Evolutionary conservation across 2,113 vertebrate genomes (phyloP), one percentile per base, ranked within the genome.

Genomic region (Gnathonemus longibarbis): DNA sequence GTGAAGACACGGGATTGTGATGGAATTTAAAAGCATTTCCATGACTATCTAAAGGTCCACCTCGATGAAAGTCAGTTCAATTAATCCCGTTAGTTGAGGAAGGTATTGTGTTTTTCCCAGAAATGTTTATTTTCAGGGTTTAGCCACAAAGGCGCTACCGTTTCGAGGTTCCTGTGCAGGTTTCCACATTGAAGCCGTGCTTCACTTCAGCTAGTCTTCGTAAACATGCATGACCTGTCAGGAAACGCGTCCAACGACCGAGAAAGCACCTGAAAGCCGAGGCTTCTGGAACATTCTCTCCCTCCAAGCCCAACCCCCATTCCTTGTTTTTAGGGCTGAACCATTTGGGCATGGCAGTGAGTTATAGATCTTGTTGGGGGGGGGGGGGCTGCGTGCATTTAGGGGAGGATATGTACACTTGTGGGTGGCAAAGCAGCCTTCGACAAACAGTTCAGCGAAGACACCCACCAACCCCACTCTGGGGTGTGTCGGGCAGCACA

Each of bases 401-500:
- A 13, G 24, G 21, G 84, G 39, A 48, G 83, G 9, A 86, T 31
- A 50, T 49, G 48, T 48, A 49, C 46, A 48, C 84, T 50, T 50
- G 24, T 48, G 84, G 84, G 84, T 86, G 84, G 45, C 84, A 86
- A 48, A 86, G 48, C 24, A 3, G n/a, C 3, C 46, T 50, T 46
- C 84, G 21, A 49, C 48, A 50, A 27, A 50, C n/a, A 45, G 84
- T 49, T 17, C 84, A 11, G 84, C n/a, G 19, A 48, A 24, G 13
- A 89, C 88, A 27, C 31, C 88, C 87, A 91, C 92, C 91, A 91
- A 90, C 91, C 91, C 90, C 45, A 42, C 5, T 17, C 39, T 48
- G 42, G 24, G 83, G 42, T 10, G 83, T 10, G 48, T 56, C 24
- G 70, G 91, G 87, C n/a, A 90, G 10, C 17, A 17, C 89, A 84